Percentiles rank a stretch among this genome's conserved stretches.
These are phyloP conservation scores for Sebastes trivittatus DNA, from an alignment of 2,797 vertebrate genomes.

Conservation along the genomic window DNA sequence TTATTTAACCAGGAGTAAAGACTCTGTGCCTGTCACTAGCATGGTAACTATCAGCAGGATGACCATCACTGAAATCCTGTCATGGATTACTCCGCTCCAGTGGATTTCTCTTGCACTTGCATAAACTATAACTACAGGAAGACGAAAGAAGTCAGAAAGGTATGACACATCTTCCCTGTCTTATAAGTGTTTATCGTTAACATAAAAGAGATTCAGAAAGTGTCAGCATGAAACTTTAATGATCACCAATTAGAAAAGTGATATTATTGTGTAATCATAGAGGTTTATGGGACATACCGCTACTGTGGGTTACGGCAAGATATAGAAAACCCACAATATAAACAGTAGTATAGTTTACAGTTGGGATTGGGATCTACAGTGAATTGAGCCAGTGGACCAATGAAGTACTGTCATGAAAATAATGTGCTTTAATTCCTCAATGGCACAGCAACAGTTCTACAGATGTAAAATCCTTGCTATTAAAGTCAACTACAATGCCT, in stretches of 20 bases:
- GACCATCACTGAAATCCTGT: too few relatives aligned
- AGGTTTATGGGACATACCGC: neutral
- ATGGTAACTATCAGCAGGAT: too few relatives aligned
- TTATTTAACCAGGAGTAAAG: too few relatives aligned
- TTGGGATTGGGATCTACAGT: neutral
- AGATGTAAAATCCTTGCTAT: neutral
- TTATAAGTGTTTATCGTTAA: too few relatives aligned
- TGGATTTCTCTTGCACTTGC: too few relatives aligned
- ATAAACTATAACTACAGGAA: too few relatives aligned
- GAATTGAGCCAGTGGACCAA: neutral
- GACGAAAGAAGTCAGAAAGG: too few relatives aligned
- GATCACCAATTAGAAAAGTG: neutral
- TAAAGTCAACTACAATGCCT: neutral
- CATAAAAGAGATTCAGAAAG: too few relatives aligned
- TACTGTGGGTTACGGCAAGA: neutral
- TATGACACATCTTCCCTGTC: too few relatives aligned
- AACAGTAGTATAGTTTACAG: neutral
- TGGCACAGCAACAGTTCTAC: neutral
- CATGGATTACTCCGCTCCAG: too few relatives aligned
- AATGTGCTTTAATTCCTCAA: neutral
- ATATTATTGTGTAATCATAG: neutral
- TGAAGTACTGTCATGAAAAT: neutral
- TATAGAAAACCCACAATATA: neutral
- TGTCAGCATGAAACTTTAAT: conserved; percentile 36
- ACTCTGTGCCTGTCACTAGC: too few relatives aligned